Evolutionary conservation across 2,888 invertebrate genomes (phyloP), one percentile per base, ranked within the genome.

Genomic region (Scaptomyza polygonia): DNA sequence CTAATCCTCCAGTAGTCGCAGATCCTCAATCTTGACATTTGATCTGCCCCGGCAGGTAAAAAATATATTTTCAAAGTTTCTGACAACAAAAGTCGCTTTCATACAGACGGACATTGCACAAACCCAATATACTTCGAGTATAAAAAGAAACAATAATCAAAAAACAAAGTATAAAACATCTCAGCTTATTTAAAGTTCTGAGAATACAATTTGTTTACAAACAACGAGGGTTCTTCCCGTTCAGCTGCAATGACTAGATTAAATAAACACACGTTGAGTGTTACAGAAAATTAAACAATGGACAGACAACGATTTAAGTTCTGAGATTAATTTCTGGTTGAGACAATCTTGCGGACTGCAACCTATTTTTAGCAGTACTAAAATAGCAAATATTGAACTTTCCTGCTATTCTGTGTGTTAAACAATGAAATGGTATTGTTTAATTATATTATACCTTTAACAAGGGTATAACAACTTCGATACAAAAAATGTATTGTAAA

Each of bases 181-280:
- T n/a, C n/a, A 9, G 30, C 4, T 18, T 16, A 45, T 18, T 25
- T 21, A 25, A 6, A 7, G 40, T 36, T 32, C 62, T 48, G 14
- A 18, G 30, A 61, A 61, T 18, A 11, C 4, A n/a, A 14, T 48
- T 27, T 48, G 39, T 48, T 61, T 40, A 47, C 30, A n/a, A 29
- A 36, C 36, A 29, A 21, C 8, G 11, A 18, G 58, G 43, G 57
- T 7, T 5, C 36, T 59, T 9, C 3, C 29, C 11, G 2, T 11
- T 12, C 14, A 21, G 30, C 9, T 18, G 0, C 9, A 14, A 30
- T 32, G n/a, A 18, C 30, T 18, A 48, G 12, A 32, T 18, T 30
- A 4, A 12, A 34, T 34, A 4, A 11, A 30, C 30, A 30, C 30
- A 30, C 0, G 30, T 30, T 11, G 9, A 11, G 30, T 29, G 29